These are phyloP conservation scores for Cichladusa arquata DNA, from an alignment of 2,113 vertebrate species.

Conservation along the genomic window DNA sequence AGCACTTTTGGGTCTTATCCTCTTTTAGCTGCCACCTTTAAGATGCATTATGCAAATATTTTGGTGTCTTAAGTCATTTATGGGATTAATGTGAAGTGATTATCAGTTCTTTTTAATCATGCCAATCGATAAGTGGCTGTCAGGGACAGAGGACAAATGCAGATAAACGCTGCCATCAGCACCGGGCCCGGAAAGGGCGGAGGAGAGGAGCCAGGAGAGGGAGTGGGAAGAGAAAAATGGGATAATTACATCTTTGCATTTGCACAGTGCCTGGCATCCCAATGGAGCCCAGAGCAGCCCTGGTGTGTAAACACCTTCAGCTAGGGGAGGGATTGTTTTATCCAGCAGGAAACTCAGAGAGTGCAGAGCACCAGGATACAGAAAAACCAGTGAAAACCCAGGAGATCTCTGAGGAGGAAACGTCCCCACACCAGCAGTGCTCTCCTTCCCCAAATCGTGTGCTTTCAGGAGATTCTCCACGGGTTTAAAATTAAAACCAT, in stretches of 20 bases:
- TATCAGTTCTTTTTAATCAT: conserved; percentile 77
- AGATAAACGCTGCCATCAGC: conserved; percentile 72
- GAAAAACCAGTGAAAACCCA: neutral
- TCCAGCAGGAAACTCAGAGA: neutral
- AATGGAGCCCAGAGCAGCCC: neutral
- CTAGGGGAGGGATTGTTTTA: neutral
- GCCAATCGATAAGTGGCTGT: conserved; percentile 67
- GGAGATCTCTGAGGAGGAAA: neutral
- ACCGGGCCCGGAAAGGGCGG: conserved; percentile 7
- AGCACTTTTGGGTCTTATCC: conserved; percentile 84
- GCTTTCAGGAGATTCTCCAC: neutral
- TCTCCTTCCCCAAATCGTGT: neutral
- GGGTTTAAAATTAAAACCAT: neutral
- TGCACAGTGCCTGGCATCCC: conserved; percentile 10
- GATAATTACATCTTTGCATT: conserved; percentile 42
- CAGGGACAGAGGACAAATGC: conserved; percentile 67
- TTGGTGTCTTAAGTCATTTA: conserved; percentile 85
- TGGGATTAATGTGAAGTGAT: conserved; percentile 84
- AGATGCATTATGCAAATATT: conserved; percentile 89
- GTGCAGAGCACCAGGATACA: fast-evolving
- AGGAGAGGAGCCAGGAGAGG: neutral
- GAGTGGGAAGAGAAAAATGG: conserved; percentile 53
- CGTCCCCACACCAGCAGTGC: fast-evolving
- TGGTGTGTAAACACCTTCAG: neutral
- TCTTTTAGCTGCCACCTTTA: conserved; percentile 82